Evolutionary conservation across 1,140 invertebrate genomes (phyloP).

Genomic region (Zophobas atratus): DNA sequence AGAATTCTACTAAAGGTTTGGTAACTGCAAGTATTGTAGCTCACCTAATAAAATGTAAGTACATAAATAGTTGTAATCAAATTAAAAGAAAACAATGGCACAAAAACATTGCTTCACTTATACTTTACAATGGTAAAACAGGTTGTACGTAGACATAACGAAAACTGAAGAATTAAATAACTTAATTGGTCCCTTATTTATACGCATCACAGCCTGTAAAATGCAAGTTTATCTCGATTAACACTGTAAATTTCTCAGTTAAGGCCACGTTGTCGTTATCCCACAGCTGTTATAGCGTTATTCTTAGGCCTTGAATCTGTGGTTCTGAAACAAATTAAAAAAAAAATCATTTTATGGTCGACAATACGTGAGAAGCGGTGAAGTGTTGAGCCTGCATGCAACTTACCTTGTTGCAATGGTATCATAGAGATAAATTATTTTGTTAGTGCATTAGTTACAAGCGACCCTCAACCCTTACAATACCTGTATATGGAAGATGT

Average conservation of each 20-base stretch:
- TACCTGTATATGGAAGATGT: slow-evolving; percentile 78
- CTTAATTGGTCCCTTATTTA: slow-evolving; percentile 63
- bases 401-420: slow-evolving; percentile 11
- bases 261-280: slow-evolving; percentile 57
- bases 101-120: slow-evolving; percentile 32
- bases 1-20: slow-evolving; percentile 13
- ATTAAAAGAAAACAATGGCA: slow-evolving; percentile 24
- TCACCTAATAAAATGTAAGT: slow-evolving; percentile 24
- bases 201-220: slow-evolving; percentile 64
- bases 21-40: slow-evolving; percentile 43
- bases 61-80: slow-evolving; percentile 15
- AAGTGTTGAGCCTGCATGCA: neutral
- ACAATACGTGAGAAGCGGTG: slow-evolving; percentile 4
- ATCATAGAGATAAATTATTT: slow-evolving; percentile 20
- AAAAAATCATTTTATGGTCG: slow-evolving; percentile 17
- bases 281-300: slow-evolving; percentile 69
- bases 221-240: slow-evolving; percentile 59
- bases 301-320: slow-evolving; percentile 71
- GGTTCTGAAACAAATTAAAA: slow-evolving; percentile 66
- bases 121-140: slow-evolving; percentile 25
- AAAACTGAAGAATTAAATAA: slow-evolving; percentile 42
- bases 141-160: slow-evolving; percentile 7
- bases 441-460: slow-evolving; percentile 18
- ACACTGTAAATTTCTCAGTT: slow-evolving; percentile 23
- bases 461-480: slow-evolving; percentile 46